Evolutionary conservation across 2,113 vertebrate species (phyloP), one percentile per base, ranked within the genome.

Genomic region (Grus americana): DNA sequence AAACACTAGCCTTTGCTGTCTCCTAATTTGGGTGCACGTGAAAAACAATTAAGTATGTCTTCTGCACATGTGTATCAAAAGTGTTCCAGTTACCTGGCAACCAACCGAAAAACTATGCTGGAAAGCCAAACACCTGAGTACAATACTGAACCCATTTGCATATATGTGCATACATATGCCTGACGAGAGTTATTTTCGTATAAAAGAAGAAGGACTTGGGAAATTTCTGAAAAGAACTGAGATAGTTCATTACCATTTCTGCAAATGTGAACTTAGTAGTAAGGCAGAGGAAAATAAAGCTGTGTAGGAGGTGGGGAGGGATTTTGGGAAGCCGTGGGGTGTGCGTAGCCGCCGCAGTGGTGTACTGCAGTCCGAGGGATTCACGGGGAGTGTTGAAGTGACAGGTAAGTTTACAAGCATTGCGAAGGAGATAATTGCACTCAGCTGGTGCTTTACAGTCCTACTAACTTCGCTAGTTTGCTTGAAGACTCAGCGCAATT

Each of bases 61-160:
- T 74, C 74, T 75, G 81, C 88, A 79, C 88, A 71, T 87, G 90
- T 92, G 78, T 92, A 91, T 63, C 54, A 55, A 72, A 92, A 92
- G 59, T 86, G 54, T 78, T 74, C 40, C 34, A 32, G 97, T 98
- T 97, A 91, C 97, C 72, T 92, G 96, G 97, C 88, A 98, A 97
- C 97, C 55, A 42, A 58, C 8, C 1, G 30, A 92, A 92, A 93
- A 93, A 79, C 58, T 49, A 17, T 20, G 30, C 68, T 85, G 86
- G 67, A 80, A 88, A 92, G 55, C 65, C 57, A 68, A 86, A 85
- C 86, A 83, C 78, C 92, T 93, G 86, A 97, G 44, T 93, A 74
- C 58, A 85, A 54, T 29, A 30, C 61, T 34, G 9, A 81, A 36
- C 62, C 22, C 3, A 50, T 81, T 90, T 85, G 62, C 73, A 80